Evolutionary conservation across 2,113 vertebrate species (phyloP).

Genomic region (Larimichthys crocea): DNA sequence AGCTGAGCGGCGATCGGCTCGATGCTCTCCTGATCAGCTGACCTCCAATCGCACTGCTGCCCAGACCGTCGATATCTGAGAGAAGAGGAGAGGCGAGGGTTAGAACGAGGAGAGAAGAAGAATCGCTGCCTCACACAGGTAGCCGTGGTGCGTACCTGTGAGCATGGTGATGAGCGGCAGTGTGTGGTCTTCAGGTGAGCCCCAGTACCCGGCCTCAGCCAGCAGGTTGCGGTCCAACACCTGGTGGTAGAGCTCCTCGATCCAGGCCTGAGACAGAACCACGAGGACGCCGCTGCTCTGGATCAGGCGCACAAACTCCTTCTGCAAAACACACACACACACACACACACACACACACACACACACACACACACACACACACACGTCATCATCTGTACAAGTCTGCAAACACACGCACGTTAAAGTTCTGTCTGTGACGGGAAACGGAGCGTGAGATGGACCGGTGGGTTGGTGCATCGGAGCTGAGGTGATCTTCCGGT

Average conservation of each 20-base stretch:
- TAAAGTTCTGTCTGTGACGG: no score
- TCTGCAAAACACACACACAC: constrained; percentile 79
- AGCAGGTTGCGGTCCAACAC: constrained; percentile 94
- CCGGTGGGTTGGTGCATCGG: no score
- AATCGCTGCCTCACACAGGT: no score
- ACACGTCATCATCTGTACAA: neutral
- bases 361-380: constrained; percentile 7
- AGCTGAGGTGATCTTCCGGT: no score
- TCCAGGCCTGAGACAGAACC: constrained; percentile 95
- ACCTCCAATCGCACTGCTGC: constrained; percentile 94
- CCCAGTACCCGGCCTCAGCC: constrained; percentile 94
- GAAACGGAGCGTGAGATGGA: no score
- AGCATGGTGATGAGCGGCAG: constrained; percentile 94
- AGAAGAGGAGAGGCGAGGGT: neutral
- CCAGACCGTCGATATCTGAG: constrained; percentile 94
- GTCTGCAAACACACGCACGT: no score
- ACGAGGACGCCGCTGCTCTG: constrained; percentile 94
- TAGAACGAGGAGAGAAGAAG: neutral
- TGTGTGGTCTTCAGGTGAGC: constrained; percentile 87
- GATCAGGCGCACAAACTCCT: constrained; percentile 94
- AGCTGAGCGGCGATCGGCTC: constrained; percentile 86
- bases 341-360: neutral
- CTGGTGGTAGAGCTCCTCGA: constrained; percentile 95
- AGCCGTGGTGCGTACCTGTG: constrained; percentile 83
- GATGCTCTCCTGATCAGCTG: constrained; percentile 90